Percentiles rank a stretch among this genome's conserved stretches.
These are phyloP conservation scores for Periphyllus acericola DNA, from an alignment of 2,888 invertebrate species.

Conservation along the genomic window DNA sequence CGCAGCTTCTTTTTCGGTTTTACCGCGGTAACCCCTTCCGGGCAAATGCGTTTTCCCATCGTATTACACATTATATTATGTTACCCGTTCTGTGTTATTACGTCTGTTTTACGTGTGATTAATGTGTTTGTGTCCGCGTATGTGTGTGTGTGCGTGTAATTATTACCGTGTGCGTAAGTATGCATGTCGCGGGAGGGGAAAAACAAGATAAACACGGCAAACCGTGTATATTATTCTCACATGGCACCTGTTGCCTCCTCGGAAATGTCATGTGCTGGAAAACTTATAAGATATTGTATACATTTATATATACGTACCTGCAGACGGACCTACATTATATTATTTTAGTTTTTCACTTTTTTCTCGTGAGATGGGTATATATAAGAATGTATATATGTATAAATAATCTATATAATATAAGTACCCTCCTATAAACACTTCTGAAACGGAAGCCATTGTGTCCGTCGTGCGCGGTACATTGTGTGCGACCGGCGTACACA, in stretches of 20 bases:
- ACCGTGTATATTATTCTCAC: conserved; percentile 26
- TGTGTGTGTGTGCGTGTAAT: not conserved
- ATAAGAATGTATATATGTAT: no score
- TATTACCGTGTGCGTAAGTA: not conserved
- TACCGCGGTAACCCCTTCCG: not conserved
- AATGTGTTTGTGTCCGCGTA: not conserved
- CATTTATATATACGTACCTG: not conserved
- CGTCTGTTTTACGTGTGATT: not conserved
- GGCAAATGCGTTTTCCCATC: conserved; percentile 5
- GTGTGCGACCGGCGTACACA: not conserved
- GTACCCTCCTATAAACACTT: conserved; percentile 18
- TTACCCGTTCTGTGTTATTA: not conserved
- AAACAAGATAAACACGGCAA: conserved; percentile 11
- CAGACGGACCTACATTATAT: not conserved
- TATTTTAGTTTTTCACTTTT: not conserved
- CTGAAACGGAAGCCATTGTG: conserved; percentile 57
- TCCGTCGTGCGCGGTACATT: conserved; percentile 2
- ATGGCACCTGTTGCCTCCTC: conserved; percentile 41
- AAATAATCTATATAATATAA: no score
- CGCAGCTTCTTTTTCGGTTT: conserved; percentile 8
- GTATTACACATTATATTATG: no score
- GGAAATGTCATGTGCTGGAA: conserved; percentile 14
- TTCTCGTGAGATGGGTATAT: conserved; percentile 20
- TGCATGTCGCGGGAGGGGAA: not conserved
- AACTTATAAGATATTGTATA: not conserved